A percentile compares a stretch with the other conserved stretches of the same genome.
phyloP scores from a whole-genome alignment of 2,113 vertebrate species.

The Oryzias celebensis region DNA sequence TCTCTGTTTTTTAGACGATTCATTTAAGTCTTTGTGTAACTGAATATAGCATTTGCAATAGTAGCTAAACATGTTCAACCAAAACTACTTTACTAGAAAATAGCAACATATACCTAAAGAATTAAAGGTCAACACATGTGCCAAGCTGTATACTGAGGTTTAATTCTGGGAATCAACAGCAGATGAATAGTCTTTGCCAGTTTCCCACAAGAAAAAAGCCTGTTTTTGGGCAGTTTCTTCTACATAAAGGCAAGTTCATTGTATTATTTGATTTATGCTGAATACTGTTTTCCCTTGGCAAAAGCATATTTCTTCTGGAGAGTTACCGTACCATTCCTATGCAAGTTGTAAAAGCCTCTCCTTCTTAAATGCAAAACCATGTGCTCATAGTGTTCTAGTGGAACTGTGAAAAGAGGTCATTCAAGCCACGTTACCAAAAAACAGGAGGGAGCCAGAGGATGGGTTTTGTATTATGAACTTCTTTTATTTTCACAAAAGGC shows the following conservation, averaged over 20 bases:
- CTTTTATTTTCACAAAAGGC: not conserved
- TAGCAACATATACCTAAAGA: slow-evolving; percentile 9
- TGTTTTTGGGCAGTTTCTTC: slow-evolving; percentile 3
- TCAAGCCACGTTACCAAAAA: slow-evolving; percentile 11
- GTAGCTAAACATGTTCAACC: not conserved
- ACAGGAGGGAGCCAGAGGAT: slow-evolving; percentile 4
- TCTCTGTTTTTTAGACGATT: not conserved
- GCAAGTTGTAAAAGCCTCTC: slow-evolving; percentile 31
- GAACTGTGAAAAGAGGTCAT: slow-evolving; percentile 51
- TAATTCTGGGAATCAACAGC: slow-evolving; percentile 38
- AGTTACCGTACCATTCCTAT: slow-evolving; percentile 26
- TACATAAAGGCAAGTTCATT: slow-evolving; percentile 25
- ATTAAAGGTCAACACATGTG: slow-evolving; percentile 3
- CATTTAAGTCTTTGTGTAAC: not conserved
- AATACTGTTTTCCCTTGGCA: slow-evolving; percentile 53
- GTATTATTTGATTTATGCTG: slow-evolving; percentile 54
- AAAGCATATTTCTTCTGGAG: slow-evolving; percentile 49
- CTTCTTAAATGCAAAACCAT: slow-evolving; percentile 41
- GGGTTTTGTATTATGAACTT: slow-evolving; percentile 17
- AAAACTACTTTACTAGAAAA: slow-evolving; percentile 16
- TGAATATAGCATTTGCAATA: not conserved
- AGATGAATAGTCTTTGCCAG: slow-evolving; percentile 58
- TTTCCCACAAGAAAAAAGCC: slow-evolving; percentile 35
- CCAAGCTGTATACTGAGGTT: slow-evolving; percentile 15
- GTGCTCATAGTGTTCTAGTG: slow-evolving; percentile 24